phyloP scores from a whole-genome alignment of 2,888 invertebrate species.

The Drosophila fulvimacula region DNA sequence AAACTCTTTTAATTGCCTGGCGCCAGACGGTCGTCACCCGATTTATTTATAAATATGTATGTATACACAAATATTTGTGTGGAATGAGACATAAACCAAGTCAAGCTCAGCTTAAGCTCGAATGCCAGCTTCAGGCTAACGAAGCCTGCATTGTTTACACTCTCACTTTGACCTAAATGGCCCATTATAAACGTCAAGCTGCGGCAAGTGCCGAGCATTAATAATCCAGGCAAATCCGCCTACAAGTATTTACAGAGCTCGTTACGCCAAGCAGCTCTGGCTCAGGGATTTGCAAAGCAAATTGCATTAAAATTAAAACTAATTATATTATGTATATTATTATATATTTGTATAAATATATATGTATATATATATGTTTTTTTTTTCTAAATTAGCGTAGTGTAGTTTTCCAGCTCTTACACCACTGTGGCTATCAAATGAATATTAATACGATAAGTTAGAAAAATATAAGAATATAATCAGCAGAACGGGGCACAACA shows the following conservation, averaged over 20 bases:
- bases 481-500: slow-evolving; percentile 29
- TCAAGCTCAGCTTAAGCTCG: slow-evolving; percentile 20
- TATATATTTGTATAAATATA: too few relatives aligned
- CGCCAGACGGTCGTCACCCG: slow-evolving; percentile 63
- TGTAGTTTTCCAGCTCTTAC: background rate
- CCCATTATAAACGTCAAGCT: slow-evolving; percentile 62
- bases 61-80: slow-evolving; percentile 17
- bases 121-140: slow-evolving; percentile 28
- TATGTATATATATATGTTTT: too few relatives aligned
- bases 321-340: background rate
- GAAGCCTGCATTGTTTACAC: slow-evolving; percentile 35
- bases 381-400: too few relatives aligned
- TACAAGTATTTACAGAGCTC: slow-evolving; percentile 49
- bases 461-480: slow-evolving; percentile 1
- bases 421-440: slow-evolving; percentile 23
- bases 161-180: slow-evolving; percentile 57
- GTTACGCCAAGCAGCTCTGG: slow-evolving; percentile 18
- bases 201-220: slow-evolving; percentile 57
- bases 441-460: slow-evolving; percentile 37
- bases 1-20: slow-evolving; percentile 65
- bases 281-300: slow-evolving; percentile 8
- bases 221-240: slow-evolving; percentile 54
- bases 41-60: background rate
- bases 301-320: background rate
- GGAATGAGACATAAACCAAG: slow-evolving; percentile 16